phyloP scores from a whole-genome alignment of 2,888 invertebrate species.

The Drosophila planitibia region DNA sequence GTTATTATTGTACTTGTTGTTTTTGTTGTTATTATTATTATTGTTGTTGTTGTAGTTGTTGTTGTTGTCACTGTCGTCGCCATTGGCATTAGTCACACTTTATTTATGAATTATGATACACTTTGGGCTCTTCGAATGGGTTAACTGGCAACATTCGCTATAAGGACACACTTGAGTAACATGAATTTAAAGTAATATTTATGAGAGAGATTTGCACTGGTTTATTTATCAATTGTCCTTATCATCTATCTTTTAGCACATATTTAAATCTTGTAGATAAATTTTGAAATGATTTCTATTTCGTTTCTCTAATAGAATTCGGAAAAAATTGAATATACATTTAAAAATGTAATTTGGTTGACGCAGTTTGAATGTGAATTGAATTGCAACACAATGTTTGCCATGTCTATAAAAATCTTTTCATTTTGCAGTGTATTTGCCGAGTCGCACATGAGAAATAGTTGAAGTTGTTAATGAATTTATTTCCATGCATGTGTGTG shows the following conservation, averaged over 20 bases:
- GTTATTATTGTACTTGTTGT: constrained; percentile 15
- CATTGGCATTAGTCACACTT: constrained; percentile 81
- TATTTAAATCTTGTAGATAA: not conserved
- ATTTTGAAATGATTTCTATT: not conserved
- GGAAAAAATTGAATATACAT: not conserved
- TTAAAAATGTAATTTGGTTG: not conserved
- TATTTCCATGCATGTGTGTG: constrained; percentile 49
- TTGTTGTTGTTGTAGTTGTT: constrained; percentile 11
- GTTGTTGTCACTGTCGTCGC: constrained; percentile 45
- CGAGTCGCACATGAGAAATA: constrained; percentile 21
- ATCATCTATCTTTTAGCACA: not conserved
- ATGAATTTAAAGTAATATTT: not conserved
- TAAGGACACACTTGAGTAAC: not conserved
- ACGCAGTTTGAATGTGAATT: not conserved
- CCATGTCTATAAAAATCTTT: not conserved
- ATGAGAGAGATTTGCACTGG: not conserved
- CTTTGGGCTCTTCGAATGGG: constrained; percentile 51
- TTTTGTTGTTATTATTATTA: not conserved
- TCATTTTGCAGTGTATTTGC: constrained; percentile 24
- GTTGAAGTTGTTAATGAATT: constrained; percentile 55
- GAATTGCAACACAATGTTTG: not conserved
- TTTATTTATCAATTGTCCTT: not conserved
- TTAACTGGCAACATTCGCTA: constrained; percentile 40
- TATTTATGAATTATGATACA: constrained; percentile 79
- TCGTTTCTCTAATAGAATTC: not conserved